Evolutionary conservation across 2,113 vertebrate species (phyloP).

Genomic region (Uria aalge): DNA sequence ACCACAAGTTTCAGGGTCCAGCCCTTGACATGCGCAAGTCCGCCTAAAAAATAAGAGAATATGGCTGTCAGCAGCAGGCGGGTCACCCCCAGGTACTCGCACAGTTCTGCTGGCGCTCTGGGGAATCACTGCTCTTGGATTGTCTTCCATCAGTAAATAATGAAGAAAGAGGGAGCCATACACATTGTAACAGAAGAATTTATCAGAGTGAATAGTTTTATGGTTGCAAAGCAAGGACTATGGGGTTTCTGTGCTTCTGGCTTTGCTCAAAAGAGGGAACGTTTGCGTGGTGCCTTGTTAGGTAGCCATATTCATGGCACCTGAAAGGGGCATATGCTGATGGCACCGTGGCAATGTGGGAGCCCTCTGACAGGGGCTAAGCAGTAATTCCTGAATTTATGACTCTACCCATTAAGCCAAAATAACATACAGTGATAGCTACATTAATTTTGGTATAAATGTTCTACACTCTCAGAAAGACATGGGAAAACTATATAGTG

Average conservation of each 20-base stretch:
- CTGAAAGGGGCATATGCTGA: not conserved
- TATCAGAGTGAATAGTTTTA: not conserved
- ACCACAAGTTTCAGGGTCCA: conserved; percentile 88
- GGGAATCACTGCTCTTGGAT: not conserved
- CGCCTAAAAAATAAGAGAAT: conserved; percentile 77
- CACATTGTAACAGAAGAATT: not conserved
- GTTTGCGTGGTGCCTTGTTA: not conserved
- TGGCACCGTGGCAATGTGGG: not conserved
- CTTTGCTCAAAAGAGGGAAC: not conserved
- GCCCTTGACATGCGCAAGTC: conserved; percentile 95
- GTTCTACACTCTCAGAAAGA: not conserved
- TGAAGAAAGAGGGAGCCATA: not conserved
- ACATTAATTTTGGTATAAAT: not conserved
- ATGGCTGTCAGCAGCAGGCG: not conserved
- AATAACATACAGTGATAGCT: not conserved
- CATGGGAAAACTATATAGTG: not conserved
- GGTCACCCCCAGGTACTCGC: not conserved
- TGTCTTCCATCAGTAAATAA: not conserved
- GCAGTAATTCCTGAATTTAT: not conserved
- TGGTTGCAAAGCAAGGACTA: not conserved
- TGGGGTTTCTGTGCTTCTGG: not conserved
- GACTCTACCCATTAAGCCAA: not conserved
- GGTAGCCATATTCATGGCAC: not conserved
- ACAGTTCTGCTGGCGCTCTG: not conserved
- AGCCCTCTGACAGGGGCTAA: not conserved